phyloP scores from a whole-genome alignment of 2,888 invertebrate species.

The Lacanobia oleracea region DNA sequence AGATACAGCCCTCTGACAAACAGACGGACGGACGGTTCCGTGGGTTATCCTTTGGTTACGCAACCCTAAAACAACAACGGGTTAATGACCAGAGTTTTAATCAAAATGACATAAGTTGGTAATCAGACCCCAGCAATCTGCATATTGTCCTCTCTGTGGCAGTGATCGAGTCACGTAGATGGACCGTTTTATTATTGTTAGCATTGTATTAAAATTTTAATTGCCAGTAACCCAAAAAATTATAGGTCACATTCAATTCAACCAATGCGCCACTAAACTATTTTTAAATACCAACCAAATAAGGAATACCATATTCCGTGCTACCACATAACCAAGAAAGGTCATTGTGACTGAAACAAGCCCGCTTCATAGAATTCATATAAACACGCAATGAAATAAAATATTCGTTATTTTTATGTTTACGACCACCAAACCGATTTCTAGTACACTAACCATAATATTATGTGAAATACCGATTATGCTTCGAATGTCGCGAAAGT shows the following conservation, averaged over 20 bases:
- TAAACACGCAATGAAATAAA: conserved; percentile 40
- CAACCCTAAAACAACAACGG: not conserved
- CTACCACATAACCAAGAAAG: conserved; percentile 18
- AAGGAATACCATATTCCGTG: conserved; percentile 5
- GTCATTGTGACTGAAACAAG: conserved; percentile 37
- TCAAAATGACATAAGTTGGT: not conserved
- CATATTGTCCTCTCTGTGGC: not conserved
- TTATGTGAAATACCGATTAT: conserved; percentile 45
- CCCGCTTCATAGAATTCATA: conserved; percentile 23
- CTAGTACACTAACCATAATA: conserved; percentile 43
- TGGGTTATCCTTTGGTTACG: no score
- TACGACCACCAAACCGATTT: conserved; percentile 20
- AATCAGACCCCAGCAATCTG: not conserved
- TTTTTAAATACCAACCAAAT: not conserved
- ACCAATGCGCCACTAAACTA: not conserved
- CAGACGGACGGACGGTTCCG: no score
- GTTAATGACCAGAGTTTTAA: not conserved
- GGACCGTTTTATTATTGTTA: not conserved
- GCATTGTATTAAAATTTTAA: not conserved
- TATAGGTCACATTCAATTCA: no score
- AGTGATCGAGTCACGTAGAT: not conserved
- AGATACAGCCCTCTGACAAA: no score
- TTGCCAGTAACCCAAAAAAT: not conserved
- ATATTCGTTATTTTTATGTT: conserved; percentile 18
- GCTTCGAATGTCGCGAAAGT: conserved; percentile 29